These are phyloP conservation scores for Pelmatolapia mariae DNA, from an alignment of 2,113 vertebrate species.

Conservation along the genomic window DNA sequence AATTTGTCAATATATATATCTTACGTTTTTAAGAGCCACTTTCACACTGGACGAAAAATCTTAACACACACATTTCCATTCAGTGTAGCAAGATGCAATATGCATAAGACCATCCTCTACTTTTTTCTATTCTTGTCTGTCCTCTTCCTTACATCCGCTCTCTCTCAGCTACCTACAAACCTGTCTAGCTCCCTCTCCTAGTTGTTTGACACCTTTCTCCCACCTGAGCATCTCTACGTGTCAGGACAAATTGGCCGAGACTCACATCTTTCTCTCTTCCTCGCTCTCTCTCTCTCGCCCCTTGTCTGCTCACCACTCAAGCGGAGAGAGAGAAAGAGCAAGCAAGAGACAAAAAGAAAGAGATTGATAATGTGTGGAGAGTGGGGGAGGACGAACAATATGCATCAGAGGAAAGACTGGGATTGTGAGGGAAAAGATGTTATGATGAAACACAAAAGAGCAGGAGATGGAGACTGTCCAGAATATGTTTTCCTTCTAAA, in stretches of 20 bases:
- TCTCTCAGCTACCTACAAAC: background rate
- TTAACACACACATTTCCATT: background rate
- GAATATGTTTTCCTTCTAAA: background rate
- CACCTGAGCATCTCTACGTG: constrained; percentile 63
- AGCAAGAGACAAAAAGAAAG: constrained; percentile 34
- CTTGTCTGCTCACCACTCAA: constrained; percentile 69
- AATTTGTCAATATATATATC: background rate
- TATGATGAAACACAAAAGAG: background rate
- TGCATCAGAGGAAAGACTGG: background rate
- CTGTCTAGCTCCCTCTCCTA: constrained; percentile 18
- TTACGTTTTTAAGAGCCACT: background rate
- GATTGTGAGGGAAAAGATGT: background rate
- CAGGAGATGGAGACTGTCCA: background rate
- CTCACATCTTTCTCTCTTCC: constrained; percentile 76
- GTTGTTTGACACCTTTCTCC: constrained; percentile 75
- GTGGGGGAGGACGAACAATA: constrained; percentile 46
- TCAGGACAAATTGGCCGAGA: constrained; percentile 69
- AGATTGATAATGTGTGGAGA: constrained; percentile 57
- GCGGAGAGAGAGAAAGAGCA: constrained; percentile 36
- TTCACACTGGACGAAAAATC: background rate
- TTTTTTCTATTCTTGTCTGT: background rate
- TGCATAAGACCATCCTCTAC: background rate
- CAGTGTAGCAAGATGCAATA: background rate
- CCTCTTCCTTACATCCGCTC: background rate
- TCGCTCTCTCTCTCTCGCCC: constrained; percentile 65